phyloP scores from a whole-genome alignment of 2,888 invertebrate genomes.

The Xanthia togata region DNA sequence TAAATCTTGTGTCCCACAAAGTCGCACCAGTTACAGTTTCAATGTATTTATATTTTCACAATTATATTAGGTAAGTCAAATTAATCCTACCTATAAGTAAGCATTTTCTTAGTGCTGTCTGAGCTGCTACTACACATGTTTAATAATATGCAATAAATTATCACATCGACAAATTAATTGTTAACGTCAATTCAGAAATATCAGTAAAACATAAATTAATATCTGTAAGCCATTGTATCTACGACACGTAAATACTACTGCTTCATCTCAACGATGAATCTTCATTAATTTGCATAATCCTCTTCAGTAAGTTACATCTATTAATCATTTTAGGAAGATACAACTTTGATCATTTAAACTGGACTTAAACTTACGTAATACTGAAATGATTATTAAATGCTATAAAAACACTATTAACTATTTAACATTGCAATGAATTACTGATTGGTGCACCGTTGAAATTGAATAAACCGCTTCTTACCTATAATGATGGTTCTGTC shows the following conservation, averaged over 20 bases:
- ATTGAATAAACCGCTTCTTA: conserved; percentile 23
- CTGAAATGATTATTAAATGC: conserved; percentile 7
- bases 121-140: background rate
- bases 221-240: background rate
- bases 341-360: conserved; percentile 3
- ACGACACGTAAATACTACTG: conserved; percentile 3
- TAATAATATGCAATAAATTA: background rate
- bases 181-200: conserved; percentile 9
- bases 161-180: background rate
- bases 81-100: no score
- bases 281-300: conserved; percentile 44
- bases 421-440: conserved; percentile 9
- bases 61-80: background rate
- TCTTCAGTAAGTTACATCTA: background rate
- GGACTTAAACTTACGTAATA: background rate
- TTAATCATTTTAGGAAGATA: background rate
- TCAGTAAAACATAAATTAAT: background rate
- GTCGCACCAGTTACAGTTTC: background rate
- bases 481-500: conserved; percentile 1
- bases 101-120: background rate
- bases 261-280: conserved; percentile 22
- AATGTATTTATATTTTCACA: background rate
- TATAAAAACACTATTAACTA: background rate
- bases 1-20: background rate
- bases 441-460: conserved; percentile 10